These are phyloP conservation scores for Atethmia centrago DNA, from an alignment of 2,888 invertebrate genomes.

Conservation along the genomic window DNA sequence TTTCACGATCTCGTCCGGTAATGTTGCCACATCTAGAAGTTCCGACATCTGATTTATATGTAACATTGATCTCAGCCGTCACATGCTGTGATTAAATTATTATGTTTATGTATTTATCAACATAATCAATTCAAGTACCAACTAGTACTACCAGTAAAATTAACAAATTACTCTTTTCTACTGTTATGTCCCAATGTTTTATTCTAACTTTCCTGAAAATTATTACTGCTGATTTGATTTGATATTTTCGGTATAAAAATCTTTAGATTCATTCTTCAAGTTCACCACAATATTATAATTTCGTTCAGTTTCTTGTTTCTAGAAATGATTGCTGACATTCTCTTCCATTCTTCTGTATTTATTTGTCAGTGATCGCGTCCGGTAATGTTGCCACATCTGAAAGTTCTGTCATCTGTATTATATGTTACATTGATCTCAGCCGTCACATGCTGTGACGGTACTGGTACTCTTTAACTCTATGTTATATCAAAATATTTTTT, in stretches of 20 bases:
- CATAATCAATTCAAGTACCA: background rate
- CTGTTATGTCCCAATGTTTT: background rate
- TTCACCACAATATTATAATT: background rate
- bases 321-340: background rate
- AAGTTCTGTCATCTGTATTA: background rate
- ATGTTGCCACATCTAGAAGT: background rate
- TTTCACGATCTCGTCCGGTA: background rate
- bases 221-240: background rate
- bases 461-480: too few relatives aligned
- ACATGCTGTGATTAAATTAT: background rate
- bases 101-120: background rate
- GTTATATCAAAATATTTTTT: too few relatives aligned
- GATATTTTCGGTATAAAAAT: background rate
- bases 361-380: background rate
- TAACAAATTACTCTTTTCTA: too few relatives aligned
- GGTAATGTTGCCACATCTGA: background rate
- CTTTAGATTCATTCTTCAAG: background rate
- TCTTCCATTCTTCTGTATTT: background rate
- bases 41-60: background rate
- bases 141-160: background rate
- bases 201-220: background rate
- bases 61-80: background rate
- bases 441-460: too few relatives aligned
- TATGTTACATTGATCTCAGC: background rate
- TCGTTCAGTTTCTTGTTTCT: background rate